Evolutionary conservation across 1,140 invertebrate species (phyloP).

Genomic region (Caenorhabditis tropicalis): DNA sequence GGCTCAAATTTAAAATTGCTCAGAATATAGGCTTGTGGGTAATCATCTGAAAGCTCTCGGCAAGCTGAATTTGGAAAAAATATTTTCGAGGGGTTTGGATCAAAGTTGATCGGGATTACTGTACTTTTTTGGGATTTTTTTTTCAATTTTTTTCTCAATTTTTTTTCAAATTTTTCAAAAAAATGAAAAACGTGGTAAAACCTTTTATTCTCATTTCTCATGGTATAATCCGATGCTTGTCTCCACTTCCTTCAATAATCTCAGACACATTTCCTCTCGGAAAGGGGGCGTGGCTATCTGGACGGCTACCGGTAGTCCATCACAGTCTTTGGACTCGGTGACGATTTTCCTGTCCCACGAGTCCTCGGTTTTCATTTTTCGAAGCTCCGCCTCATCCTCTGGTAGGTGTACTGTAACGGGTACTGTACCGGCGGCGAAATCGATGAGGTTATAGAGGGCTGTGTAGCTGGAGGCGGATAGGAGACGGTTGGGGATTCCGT

Average conservation of each 20-base stretch:
- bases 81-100: too few species aligned
- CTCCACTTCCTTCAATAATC: constrained; percentile 66
- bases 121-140: too few species aligned
- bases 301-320: constrained; percentile 61
- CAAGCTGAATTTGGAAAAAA: neutral
- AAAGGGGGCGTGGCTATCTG: constrained; percentile 66
- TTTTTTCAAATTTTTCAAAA: too few species aligned
- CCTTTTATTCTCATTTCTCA: too few species aligned
- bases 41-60: neutral
- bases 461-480: constrained; percentile 63
- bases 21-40: too few species aligned
- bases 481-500: constrained; percentile 60
- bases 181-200: too few species aligned
- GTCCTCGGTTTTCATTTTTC: constrained; percentile 4
- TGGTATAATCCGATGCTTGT: neutral
- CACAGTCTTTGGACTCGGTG: constrained; percentile 47
- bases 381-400: constrained; percentile 54
- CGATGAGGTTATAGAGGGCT: constrained; percentile 57
- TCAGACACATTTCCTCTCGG: constrained; percentile 66
- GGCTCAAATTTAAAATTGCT: too few species aligned
- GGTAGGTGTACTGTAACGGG: constrained; percentile 50
- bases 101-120: too few species aligned
- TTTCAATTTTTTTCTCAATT: too few species aligned
- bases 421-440: constrained; percentile 55
- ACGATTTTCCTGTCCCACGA: neutral